These are phyloP conservation scores for Anhinga anhinga DNA, from an alignment of 2,113 vertebrate genomes.

Conservation along the genomic window DNA sequence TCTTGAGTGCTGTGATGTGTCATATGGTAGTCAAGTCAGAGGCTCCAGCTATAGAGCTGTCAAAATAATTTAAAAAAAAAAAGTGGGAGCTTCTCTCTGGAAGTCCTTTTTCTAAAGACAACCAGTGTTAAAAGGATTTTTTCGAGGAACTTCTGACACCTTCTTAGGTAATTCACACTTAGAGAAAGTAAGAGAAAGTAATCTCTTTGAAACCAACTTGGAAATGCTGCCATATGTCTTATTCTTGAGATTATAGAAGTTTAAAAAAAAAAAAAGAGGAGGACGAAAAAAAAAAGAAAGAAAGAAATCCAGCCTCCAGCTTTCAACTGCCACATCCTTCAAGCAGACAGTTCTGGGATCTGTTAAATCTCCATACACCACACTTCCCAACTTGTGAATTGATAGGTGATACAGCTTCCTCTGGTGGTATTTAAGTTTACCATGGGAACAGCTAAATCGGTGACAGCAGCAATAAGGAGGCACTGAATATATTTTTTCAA, in stretches of 20 bases:
- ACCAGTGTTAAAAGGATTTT: not conserved
- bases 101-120: not conserved
- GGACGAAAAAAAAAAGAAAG: not conserved
- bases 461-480: slow-evolving; percentile 44
- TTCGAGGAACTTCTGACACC: slow-evolving; percentile 31
- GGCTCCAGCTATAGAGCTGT: not conserved
- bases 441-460: slow-evolving; percentile 43
- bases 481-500: not conserved
- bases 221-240: slow-evolving; percentile 36
- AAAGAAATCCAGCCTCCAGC: not conserved
- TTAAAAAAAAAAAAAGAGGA: not conserved
- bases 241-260: not conserved
- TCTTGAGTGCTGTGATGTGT: not conserved
- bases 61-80: not conserved
- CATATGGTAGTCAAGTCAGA: not conserved
- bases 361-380: slow-evolving; percentile 35
- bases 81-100: not conserved
- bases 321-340: slow-evolving; percentile 30
- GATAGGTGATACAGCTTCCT: slow-evolving; percentile 29
- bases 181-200: not conserved
- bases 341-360: slow-evolving; percentile 13
- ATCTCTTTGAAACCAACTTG: slow-evolving; percentile 13
- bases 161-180: slow-evolving; percentile 32
- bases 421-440: slow-evolving; percentile 27
- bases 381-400: slow-evolving; percentile 34